Evolutionary conservation across 1,140 invertebrate genomes (phyloP).

Genomic region (Dreissena polymorpha): DNA sequence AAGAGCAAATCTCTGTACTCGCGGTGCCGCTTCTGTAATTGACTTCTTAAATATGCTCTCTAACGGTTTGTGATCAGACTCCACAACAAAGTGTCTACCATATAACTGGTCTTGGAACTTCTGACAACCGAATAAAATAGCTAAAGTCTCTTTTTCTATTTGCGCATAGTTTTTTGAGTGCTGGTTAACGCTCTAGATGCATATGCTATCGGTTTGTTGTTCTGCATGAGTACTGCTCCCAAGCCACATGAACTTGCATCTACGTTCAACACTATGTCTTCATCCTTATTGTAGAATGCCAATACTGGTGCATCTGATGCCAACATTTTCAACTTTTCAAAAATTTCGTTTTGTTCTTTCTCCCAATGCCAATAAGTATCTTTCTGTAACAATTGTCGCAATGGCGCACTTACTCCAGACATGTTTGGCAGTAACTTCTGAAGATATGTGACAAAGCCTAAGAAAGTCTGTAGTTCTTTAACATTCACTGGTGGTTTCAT

Average conservation of each 20-base stretch:
- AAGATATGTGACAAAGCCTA: slow-evolving; percentile 75
- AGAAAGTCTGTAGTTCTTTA: slow-evolving; percentile 41
- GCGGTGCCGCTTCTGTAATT: neutral
- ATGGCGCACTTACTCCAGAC: slow-evolving; percentile 57
- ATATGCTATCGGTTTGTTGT: slow-evolving; percentile 15
- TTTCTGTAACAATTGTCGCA: slow-evolving; percentile 25
- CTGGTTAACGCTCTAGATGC: slow-evolving; percentile 12
- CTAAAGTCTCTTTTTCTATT: slow-evolving; percentile 25
- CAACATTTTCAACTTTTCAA: slow-evolving; percentile 29
- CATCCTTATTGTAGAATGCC: too few species aligned
- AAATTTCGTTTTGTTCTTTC: slow-evolving; percentile 37
- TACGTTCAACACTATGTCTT: neutral
- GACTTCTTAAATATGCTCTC: slow-evolving; percentile 12
- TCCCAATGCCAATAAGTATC: slow-evolving; percentile 48
- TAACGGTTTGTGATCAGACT: too few species aligned
- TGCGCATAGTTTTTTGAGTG: neutral
- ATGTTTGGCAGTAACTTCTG: too few species aligned
- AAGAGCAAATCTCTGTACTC: slow-evolving; percentile 9
- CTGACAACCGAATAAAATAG: slow-evolving; percentile 4
- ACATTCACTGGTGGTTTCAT: slow-evolving; percentile 49
- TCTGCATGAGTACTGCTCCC: slow-evolving; percentile 6
- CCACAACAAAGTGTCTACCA: slow-evolving; percentile 13
- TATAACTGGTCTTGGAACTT: slow-evolving; percentile 12
- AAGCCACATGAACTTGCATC: neutral
- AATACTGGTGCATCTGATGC: too few species aligned